Conservation (phyloP, 2,113 vertebrate genomes). For the Verasper variegatus region DNA sequence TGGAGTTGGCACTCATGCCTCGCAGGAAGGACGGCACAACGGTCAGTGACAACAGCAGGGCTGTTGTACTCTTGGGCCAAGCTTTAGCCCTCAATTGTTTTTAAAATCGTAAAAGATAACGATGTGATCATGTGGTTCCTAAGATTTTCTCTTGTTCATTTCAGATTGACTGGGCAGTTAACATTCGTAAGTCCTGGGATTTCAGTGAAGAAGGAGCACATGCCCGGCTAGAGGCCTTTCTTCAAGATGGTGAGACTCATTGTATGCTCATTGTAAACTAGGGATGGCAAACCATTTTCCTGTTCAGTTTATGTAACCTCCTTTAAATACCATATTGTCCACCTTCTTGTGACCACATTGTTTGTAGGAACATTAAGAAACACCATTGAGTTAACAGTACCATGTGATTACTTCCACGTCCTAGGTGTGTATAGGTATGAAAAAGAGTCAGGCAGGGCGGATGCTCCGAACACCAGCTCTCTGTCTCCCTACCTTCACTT, state of each 20-base stretch:
- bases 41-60: conserved; percentile 55
- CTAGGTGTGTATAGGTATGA: conserved; percentile 80
- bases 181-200: conserved; percentile 80
- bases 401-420: neutral
- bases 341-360: no score
- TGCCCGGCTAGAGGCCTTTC: conserved; percentile 69
- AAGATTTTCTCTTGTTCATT: conserved; percentile 10
- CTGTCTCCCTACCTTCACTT: conserved; percentile 84
- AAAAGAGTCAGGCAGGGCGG: conserved; percentile 79
- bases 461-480: conserved; percentile 79
- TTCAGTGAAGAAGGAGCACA: conserved; percentile 81
- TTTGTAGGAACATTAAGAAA: neutral
- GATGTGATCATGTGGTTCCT: neutral
- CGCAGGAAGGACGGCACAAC: conserved; percentile 79
- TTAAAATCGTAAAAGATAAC: neutral
- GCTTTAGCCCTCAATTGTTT: neutral
- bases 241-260: conserved; percentile 72
- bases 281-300: neutral
- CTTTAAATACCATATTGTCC: no score
- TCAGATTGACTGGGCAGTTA: conserved; percentile 81
- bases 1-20: conserved; percentile 80
- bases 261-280: neutral
- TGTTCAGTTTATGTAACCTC: no score
- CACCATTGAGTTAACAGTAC: neutral
- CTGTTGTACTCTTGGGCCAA: neutral